Evolutionary conservation across 2,113 vertebrate genomes (phyloP).

Genomic region (Lampris megalopsis): DNA sequence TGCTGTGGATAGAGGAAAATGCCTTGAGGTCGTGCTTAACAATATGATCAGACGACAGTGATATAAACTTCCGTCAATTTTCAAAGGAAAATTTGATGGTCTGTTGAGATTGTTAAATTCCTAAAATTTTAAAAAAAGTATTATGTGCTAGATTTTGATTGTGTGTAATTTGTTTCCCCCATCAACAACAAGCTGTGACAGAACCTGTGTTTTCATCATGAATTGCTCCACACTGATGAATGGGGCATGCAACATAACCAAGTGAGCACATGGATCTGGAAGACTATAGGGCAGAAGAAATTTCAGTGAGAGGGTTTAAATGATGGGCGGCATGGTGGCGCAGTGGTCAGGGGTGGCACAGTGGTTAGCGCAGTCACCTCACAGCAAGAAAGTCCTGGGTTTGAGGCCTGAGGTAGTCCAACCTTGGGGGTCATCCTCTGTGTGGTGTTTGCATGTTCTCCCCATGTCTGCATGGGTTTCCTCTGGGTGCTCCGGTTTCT

Average conservation of each 20-base stretch:
- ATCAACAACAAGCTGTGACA: not conserved
- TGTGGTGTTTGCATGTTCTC: too few species aligned
- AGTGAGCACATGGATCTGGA: not conserved
- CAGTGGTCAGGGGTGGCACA: too few species aligned
- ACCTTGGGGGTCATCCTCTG: too few species aligned
- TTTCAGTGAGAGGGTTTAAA: too few species aligned
- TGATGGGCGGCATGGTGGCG: too few species aligned
- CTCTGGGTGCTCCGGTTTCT: too few species aligned
- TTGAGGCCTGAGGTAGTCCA: too few species aligned
- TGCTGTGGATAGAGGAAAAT: not conserved
- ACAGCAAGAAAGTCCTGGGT: too few species aligned
- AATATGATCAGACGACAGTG: not conserved
- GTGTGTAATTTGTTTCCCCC: not conserved
- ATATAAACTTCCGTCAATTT: conserved; percentile 3
- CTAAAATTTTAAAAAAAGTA: not conserved
- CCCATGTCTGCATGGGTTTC: too few species aligned
- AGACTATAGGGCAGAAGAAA: not conserved
- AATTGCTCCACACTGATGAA: conserved; percentile 9
- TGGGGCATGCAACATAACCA: not conserved
- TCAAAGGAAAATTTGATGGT: conserved; percentile 20
- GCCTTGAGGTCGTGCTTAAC: not conserved
- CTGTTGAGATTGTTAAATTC: conserved; percentile 12
- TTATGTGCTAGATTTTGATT: not conserved
- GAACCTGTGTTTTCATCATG: not conserved
- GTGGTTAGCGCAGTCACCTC: not conserved